Base-by-base conservation (phyloP, 1,140 invertebrate genomes). In the Pomacea maculata region DNA sequence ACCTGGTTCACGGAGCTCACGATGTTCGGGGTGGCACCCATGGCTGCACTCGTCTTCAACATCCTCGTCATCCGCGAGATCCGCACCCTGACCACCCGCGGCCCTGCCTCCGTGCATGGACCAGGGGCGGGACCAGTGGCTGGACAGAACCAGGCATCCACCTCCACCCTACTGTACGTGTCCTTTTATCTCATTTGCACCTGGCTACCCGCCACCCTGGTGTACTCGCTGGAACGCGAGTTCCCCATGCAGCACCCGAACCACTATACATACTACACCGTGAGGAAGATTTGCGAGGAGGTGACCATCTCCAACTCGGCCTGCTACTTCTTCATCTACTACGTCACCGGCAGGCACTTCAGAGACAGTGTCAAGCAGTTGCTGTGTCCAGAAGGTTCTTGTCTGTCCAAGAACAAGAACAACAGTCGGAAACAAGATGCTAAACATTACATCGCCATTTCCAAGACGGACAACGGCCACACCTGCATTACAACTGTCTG, bases 111-210 rank as follows among this genome's bases (percentile, higher is more conserved):
- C 72, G 73, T 81, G 10, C 72, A 11, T 12, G 0, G 34, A 6
- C 67, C 67, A 81, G 67, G 21, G 68, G 61, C 52, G 5, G 74
- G 74, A 8, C 67, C 72, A 12, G 68, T 80, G 64, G 45, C 80
- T 17, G 79, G 81, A 67, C 83, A 70, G 74, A 82, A 74, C 70
- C 84, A 81, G 84, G 86, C 90, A 19, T 89, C 89, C 11, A 91
- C 90, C 14, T 83, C 88, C 52, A 90, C 90, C 64, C 80, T 91
- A 11, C 84, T 91, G 6, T 83, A 85, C 14, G 89, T 91, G 29
- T 91, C 90, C 17, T 91, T 91, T 78, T 91, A 89, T 78, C 85
- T 89, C 52, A 90, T 91, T 70, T 88, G 86, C 75, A 90, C 90
- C 9, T 85, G 88, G 75, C 81, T 91, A 19, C 90, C 90, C 14